phyloP scores from a whole-genome alignment of 2,113 vertebrate species.

The Scomber scombrus region DNA sequence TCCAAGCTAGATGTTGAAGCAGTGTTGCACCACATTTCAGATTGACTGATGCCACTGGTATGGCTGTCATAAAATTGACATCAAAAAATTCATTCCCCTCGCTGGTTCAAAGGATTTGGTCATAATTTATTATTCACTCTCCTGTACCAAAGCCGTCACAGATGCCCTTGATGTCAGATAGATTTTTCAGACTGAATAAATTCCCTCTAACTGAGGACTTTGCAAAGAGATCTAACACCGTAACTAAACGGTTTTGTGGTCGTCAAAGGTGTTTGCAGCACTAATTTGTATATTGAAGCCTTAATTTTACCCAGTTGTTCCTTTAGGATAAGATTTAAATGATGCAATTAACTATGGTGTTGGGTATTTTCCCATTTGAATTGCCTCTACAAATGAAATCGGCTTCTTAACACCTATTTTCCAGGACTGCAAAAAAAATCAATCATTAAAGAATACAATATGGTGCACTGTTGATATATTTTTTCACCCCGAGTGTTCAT shows the following conservation, averaged over 20 bases:
- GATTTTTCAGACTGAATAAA: constrained; percentile 51
- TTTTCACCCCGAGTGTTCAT: constrained; percentile 18
- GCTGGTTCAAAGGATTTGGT: constrained; percentile 68
- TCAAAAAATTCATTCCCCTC: constrained; percentile 54
- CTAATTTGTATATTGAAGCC: constrained; percentile 39
- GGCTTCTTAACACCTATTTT: constrained; percentile 37
- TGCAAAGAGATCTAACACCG: constrained; percentile 31
- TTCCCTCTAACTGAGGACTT: constrained; percentile 52
- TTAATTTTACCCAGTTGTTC: constrained; percentile 27
- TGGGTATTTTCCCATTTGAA: constrained; percentile 26
- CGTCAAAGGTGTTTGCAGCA: constrained; percentile 39
- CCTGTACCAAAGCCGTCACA: constrained; percentile 60
- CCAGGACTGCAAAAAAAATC: constrained; percentile 1
- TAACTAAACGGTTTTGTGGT: constrained; percentile 42
- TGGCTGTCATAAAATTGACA: constrained; percentile 70
- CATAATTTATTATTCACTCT: constrained; percentile 65
- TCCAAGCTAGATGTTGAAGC: constrained; percentile 57
- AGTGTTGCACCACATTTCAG: constrained; percentile 66
- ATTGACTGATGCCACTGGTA: constrained; percentile 64
- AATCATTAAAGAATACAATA: constrained; percentile 20
- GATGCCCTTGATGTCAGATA: constrained; percentile 72
- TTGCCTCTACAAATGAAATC: constrained; percentile 28
- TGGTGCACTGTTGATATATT: constrained; percentile 37
- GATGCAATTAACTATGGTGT: neutral
- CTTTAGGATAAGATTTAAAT: constrained; percentile 26